These are phyloP conservation scores for Platanista minor DNA, from an alignment of 2,113 vertebrate species.

Conservation along the genomic window DNA sequence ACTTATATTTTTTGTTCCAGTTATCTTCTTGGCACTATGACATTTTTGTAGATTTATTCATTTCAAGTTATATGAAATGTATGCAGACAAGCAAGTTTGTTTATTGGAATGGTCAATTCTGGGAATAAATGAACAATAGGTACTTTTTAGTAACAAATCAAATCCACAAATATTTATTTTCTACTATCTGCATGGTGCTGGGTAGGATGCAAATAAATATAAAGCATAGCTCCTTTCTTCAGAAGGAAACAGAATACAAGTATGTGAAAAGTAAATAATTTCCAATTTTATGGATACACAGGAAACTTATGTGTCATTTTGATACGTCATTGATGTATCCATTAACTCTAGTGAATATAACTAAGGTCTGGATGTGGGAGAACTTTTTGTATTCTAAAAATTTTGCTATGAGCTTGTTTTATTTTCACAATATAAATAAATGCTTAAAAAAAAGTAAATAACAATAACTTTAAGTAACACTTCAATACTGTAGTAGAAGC, in stretches of 20 bases:
- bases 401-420: not conserved
- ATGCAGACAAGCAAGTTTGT: not conserved
- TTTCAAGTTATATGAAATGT: not conserved
- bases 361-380: not conserved
- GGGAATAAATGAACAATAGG: not conserved
- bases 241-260: not conserved
- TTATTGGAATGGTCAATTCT: not conserved
- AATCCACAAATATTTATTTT: not conserved
- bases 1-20: not conserved
- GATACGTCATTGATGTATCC: not conserved
- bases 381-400: not conserved
- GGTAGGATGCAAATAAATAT: not conserved
- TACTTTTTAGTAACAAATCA: constrained; percentile 23
- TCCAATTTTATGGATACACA: not conserved
- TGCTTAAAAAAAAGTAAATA: not conserved
- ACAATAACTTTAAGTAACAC: not conserved
- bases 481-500: not conserved
- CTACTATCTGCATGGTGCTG: not conserved
- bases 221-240: not conserved
- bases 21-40: not conserved
- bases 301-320: not conserved
- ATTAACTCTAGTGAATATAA: not conserved
- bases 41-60: not conserved
- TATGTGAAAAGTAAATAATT: constrained; percentile 20
- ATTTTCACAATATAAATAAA: not conserved